Conservation (phyloP, 2,888 invertebrate species). For the Diaphora mendica region DNA sequence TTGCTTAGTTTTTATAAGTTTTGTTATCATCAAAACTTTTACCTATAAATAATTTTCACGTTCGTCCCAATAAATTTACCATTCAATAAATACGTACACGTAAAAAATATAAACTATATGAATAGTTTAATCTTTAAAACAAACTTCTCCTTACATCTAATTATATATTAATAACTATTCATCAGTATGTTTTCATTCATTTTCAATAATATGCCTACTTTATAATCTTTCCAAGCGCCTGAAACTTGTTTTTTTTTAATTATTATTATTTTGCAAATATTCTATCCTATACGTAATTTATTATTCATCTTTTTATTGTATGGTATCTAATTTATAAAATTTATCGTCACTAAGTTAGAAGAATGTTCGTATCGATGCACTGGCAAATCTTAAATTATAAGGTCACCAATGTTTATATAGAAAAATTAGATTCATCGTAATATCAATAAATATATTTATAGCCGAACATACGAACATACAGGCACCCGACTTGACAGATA, state of each 20-base stretch:
- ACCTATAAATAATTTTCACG: conserved; percentile 86
- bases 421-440: conserved; percentile 68
- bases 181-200: conserved; percentile 84
- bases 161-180: conserved; percentile 87
- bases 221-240: conserved; percentile 86
- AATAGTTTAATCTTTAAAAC: conserved; percentile 87
- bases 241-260: conserved; percentile 59
- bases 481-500: conserved; percentile 80
- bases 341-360: conserved; percentile 73
- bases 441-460: conserved; percentile 56
- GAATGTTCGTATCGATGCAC: conserved; percentile 61
- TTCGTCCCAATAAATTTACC: conserved; percentile 86
- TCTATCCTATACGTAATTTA: conserved; percentile 77
- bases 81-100: conserved; percentile 87
- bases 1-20: conserved; percentile 86
- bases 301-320: conserved; percentile 69
- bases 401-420: conserved; percentile 66
- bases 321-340: conserved; percentile 74
- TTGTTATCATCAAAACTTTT: conserved; percentile 82
- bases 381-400: conserved; percentile 65
- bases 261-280: conserved; percentile 69
- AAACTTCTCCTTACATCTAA: conserved; percentile 81
- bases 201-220: conserved; percentile 86
- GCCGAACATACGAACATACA: conserved; percentile 70
- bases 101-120: conserved; percentile 87